Evolutionary conservation across 2,888 invertebrate genomes (phyloP).

Genomic region (Agriopis aurantiaria): DNA sequence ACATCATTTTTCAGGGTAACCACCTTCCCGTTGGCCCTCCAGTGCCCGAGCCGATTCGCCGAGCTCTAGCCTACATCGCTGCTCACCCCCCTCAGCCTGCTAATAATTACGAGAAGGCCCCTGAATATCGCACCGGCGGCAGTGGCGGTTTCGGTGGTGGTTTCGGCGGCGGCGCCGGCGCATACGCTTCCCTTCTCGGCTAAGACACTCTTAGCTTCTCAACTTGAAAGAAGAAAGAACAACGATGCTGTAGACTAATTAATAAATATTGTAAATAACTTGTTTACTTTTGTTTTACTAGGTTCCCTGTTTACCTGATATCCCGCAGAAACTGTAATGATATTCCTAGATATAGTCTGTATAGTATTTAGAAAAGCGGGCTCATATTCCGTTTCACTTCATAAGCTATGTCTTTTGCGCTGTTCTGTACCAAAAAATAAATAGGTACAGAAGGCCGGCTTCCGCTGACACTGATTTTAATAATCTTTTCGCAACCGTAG

Average conservation of each 20-base stretch:
- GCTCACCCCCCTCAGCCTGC: conserved; percentile 10
- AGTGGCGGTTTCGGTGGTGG: too few relatives aligned
- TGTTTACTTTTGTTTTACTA: neutral
- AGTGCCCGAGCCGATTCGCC: conserved; percentile 25
- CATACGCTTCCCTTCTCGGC: neutral
- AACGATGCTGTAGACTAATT: conserved; percentile 4
- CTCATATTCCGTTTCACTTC: too few relatives aligned
- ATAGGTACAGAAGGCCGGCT: too few relatives aligned
- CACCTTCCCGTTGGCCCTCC: conserved; percentile 30
- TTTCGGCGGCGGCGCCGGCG: neutral
- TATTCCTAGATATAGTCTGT: too few relatives aligned
- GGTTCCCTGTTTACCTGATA: neutral
- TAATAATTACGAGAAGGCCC: neutral
- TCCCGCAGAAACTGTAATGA: too few relatives aligned
- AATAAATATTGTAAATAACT: conserved; percentile 1
- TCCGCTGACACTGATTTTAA: too few relatives aligned
- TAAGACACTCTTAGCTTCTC: neutral
- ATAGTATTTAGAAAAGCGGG: too few relatives aligned
- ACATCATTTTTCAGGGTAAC: conserved; percentile 26
- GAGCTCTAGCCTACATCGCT: conserved; percentile 25
- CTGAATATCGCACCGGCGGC: neutral
- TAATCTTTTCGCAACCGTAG: too few relatives aligned
- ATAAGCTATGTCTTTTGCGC: too few relatives aligned
- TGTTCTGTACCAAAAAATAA: too few relatives aligned
- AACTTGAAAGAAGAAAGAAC: neutral